Evolutionary conservation across 2,113 vertebrate genomes (phyloP).

Genomic region (Corydoras sp.): DNA sequence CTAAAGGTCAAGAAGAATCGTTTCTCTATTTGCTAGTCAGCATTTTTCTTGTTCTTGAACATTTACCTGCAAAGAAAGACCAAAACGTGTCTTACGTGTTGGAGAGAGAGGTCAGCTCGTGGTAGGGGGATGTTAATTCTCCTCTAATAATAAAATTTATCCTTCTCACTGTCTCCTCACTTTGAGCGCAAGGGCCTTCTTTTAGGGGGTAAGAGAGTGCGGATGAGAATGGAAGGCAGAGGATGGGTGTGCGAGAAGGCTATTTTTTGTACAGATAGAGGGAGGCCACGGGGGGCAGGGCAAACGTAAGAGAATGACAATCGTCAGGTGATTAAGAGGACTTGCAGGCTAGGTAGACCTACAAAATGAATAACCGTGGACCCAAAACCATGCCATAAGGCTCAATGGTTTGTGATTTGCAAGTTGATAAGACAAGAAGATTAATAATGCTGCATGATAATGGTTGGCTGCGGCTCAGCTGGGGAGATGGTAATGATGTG

Average conservation of each 20-base stretch:
- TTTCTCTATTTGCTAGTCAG: too few species aligned
- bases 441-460: slow-evolving; percentile 99
- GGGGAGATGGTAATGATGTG: slow-evolving; percentile 99
- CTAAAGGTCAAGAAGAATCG: too few species aligned
- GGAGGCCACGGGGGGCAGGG: slow-evolving; percentile 80
- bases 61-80: too few species aligned
- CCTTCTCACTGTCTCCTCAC: slow-evolving; percentile 68
- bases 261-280: slow-evolving; percentile 47
- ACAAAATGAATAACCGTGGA: slow-evolving; percentile 99
- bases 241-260: not conserved
- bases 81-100: slow-evolving; percentile 22
- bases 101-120: slow-evolving; percentile 81
- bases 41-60: too few species aligned
- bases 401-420: slow-evolving; percentile 99
- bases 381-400: slow-evolving; percentile 99
- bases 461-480: slow-evolving; percentile 97
- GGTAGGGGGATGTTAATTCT: slow-evolving; percentile 86
- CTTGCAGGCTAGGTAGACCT: slow-evolving; percentile 97
- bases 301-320: slow-evolving; percentile 90
- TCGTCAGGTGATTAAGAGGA: slow-evolving; percentile 98
- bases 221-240: slow-evolving; percentile 63
- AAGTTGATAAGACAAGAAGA: slow-evolving; percentile 99
- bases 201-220: slow-evolving; percentile 39
- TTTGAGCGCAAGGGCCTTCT: slow-evolving; percentile 64
- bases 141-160: slow-evolving; percentile 91